A percentile compares a stretch with the other conserved stretches of the same genome.
Evolutionary conservation across 2,888 invertebrate genomes (phyloP).

Genomic region (Meteorus colon): DNA sequence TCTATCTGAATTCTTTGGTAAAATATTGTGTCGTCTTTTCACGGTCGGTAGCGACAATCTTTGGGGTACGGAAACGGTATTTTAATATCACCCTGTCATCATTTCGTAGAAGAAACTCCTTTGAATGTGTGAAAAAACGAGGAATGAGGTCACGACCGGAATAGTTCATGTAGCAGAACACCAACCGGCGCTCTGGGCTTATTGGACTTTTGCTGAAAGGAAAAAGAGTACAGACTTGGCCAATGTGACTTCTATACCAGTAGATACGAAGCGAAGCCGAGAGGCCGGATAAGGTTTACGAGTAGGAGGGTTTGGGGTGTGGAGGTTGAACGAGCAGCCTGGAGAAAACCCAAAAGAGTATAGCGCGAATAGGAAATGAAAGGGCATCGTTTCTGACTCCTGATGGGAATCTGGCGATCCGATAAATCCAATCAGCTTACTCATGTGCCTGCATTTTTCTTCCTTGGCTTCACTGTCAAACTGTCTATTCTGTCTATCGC

Average conservation of each 20-base stretch:
- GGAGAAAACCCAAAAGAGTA: slow-evolving; percentile 22
- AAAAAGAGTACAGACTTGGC: slow-evolving; percentile 38
- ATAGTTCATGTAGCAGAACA: slow-evolving; percentile 34
- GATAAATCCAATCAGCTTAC: slow-evolving; percentile 69
- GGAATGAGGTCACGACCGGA: slow-evolving; percentile 33
- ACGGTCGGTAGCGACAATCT: slow-evolving; percentile 1
- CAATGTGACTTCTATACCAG: slow-evolving; percentile 20
- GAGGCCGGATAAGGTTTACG: background rate
- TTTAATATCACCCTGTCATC: slow-evolving; percentile 42
- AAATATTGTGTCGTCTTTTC: slow-evolving; percentile 14
- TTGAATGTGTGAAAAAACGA: slow-evolving; percentile 48
- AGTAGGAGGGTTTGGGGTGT: slow-evolving; percentile 11
- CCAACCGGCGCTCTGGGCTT: slow-evolving; percentile 51
- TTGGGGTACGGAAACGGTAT: slow-evolving; percentile 35
- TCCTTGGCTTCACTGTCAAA: slow-evolving; percentile 49
- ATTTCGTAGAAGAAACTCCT: slow-evolving; percentile 43
- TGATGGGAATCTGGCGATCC: slow-evolving; percentile 41
- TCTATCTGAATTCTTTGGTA: background rate
- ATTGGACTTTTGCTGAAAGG: slow-evolving; percentile 59
- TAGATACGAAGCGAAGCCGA: slow-evolving; percentile 1
- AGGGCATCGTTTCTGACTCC: slow-evolving; percentile 26
- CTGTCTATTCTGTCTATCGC: slow-evolving; percentile 26
- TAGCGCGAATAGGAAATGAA: slow-evolving; percentile 39
- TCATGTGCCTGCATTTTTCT: slow-evolving; percentile 64
- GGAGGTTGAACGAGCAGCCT: background rate